Conservation (phyloP, 2,113 vertebrate genomes). For the Danionella cerebrum region DNA sequence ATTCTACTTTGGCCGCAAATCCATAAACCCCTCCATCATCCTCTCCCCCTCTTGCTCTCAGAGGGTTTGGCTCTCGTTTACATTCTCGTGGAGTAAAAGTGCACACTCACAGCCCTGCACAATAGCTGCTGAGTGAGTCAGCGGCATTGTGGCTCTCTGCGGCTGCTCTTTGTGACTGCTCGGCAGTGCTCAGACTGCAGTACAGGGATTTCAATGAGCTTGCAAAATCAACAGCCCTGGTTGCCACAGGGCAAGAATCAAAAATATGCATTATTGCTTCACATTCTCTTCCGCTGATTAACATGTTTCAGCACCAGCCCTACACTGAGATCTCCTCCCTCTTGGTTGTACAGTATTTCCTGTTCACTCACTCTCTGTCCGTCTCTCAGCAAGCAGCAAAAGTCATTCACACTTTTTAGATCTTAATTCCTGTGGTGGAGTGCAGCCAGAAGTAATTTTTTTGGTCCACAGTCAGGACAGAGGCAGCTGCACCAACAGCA, state of each 20-base stretch:
- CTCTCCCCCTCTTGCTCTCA: constrained; percentile 1
- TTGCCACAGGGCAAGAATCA: constrained; percentile 21
- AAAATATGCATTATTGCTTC: constrained; percentile 3
- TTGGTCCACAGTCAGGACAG: neutral
- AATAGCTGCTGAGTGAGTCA: constrained; percentile 36
- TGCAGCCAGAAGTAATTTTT: neutral
- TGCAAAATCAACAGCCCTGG: constrained; percentile 31
- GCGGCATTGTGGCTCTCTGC: constrained; percentile 19
- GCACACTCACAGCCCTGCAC: constrained; percentile 25
- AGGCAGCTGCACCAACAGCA: too few species aligned
- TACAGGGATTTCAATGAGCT: constrained; percentile 46
- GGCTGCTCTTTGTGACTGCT: constrained; percentile 38
- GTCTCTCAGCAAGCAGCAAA: neutral
- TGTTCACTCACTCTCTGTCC: neutral
- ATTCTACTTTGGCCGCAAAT: neutral
- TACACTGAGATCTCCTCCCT: constrained; percentile 15
- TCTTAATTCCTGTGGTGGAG: neutral
- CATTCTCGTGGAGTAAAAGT: constrained; percentile 15
- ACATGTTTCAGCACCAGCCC: constrained; percentile 6
- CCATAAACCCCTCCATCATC: constrained; percentile 9
- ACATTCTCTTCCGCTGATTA: neutral
- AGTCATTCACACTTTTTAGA: neutral
- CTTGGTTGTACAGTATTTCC: neutral
- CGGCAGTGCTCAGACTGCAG: constrained; percentile 43
- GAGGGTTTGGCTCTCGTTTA: neutral